phyloP scores from a whole-genome alignment of 2,888 invertebrate species.

The Platerodrilus igneus region DNA sequence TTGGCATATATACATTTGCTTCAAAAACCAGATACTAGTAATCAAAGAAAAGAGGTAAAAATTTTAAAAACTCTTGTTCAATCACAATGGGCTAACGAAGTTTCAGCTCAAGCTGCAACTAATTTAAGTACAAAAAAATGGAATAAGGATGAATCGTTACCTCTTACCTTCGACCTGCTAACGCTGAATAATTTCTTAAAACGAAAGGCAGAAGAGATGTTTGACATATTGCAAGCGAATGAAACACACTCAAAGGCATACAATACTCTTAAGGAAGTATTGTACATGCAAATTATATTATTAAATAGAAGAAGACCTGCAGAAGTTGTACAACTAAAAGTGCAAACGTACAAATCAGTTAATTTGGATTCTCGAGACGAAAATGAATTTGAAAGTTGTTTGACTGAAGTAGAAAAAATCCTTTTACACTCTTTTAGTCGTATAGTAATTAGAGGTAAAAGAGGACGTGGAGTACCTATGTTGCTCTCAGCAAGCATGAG shows the following conservation, averaged over 20 bases:
- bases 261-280: conserved; percentile 21
- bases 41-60: conserved; percentile 24
- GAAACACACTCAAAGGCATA: no score
- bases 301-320: conserved; percentile 25
- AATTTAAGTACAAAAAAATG: conserved; percentile 30
- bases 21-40: conserved; percentile 19
- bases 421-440: conserved; percentile 19
- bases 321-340: conserved; percentile 21
- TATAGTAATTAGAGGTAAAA: conserved; percentile 21
- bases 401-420: conserved; percentile 26
- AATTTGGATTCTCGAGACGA: conserved; percentile 6
- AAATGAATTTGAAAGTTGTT: conserved; percentile 20
- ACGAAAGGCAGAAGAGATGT: conserved; percentile 7
- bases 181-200: conserved; percentile 23
- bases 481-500: conserved; percentile 23
- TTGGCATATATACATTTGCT: conserved; percentile 25
- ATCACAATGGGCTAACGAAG: conserved; percentile 31
- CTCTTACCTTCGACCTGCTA: conserved; percentile 26
- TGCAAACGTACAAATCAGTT: conserved; percentile 15
- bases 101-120: conserved; percentile 28
- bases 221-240: no score
- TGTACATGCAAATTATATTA: conserved; percentile 26
- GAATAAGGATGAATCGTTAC: conserved; percentile 31
- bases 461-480: conserved; percentile 21
- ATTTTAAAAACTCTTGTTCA: conserved; percentile 28